Percentiles rank a stretch among this genome's conserved stretches.
These are phyloP conservation scores for Coronaproctus castanopsis DNA, from an alignment of 2,888 invertebrate genomes.

Conservation along the genomic window DNA sequence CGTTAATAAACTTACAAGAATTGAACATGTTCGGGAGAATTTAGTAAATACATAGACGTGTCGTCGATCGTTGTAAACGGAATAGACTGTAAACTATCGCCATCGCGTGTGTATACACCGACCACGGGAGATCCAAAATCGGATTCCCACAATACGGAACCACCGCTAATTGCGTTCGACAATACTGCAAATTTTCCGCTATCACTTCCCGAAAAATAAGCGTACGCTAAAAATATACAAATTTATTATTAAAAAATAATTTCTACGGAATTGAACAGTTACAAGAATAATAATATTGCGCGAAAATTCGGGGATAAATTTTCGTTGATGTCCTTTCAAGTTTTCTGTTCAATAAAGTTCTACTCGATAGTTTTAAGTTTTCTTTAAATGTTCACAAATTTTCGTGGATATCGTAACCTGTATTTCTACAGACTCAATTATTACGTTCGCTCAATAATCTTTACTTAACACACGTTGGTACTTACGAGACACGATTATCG, in stretches of 20 bases:
- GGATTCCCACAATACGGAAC: constrained; percentile 65
- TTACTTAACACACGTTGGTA: too few species aligned
- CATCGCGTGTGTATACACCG: constrained; percentile 58
- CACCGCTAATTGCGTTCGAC: constrained; percentile 36
- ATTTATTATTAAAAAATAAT: too few species aligned
- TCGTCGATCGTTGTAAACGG: constrained; percentile 80
- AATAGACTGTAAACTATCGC: constrained; percentile 55
- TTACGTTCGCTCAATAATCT: too few species aligned
- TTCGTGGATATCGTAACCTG: too few species aligned
- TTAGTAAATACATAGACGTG: constrained; percentile 39
- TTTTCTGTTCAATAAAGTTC: too few species aligned
- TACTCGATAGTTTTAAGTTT: too few species aligned
- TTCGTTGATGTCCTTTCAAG: too few species aligned
- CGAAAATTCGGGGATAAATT: too few species aligned
- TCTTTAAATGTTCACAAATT: too few species aligned
- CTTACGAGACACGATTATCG: too few species aligned
- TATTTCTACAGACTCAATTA: too few species aligned
- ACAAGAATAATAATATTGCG: too few species aligned
- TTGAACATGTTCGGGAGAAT: neutral
- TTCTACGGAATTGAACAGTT: neutral
- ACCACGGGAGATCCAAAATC: constrained; percentile 78
- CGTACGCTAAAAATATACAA: constrained; percentile 38
- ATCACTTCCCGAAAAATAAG: constrained; percentile 78
- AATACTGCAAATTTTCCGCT: constrained; percentile 69
- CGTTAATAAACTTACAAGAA: constrained; percentile 6